phyloP scores from a whole-genome alignment of 92 coral and sea anemone species.

The Bergia sp. region DNA sequence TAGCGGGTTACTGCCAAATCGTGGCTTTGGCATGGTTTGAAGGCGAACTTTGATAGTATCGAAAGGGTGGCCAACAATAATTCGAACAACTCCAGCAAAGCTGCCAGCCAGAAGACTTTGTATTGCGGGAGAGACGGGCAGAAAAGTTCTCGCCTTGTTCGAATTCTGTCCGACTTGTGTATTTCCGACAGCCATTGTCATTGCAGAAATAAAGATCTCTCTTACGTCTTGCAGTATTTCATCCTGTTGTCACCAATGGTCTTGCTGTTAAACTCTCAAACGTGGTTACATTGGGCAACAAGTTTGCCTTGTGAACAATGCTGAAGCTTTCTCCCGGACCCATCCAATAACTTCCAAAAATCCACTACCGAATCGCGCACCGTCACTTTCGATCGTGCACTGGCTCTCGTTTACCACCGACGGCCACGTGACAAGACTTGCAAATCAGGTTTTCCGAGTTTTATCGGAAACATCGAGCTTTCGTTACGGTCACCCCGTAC shows the following conservation, averaged over 20 bases:
- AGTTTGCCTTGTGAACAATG: background rate
- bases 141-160: background rate
- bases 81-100: conserved; percentile 75
- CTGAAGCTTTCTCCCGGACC: background rate
- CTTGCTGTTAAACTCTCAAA: background rate
- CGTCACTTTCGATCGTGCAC: background rate
- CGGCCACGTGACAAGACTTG: background rate
- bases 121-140: background rate
- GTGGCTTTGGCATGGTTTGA: conserved; percentile 69
- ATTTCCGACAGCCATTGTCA: background rate
- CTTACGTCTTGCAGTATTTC: background rate
- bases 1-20: background rate
- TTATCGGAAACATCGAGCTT: no score
- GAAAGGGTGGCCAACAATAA: conserved; percentile 85
- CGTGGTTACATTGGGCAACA: background rate
- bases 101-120: conserved; percentile 89
- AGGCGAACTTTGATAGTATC: conserved; percentile 94
- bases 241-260: background rate
- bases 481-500: background rate
- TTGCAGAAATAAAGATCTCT: background rate
- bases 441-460: background rate
- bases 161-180: background rate
- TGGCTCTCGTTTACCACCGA: no score
- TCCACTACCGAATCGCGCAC: background rate
- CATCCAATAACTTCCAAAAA: background rate